These are phyloP conservation scores for Nerophis ophidion DNA, from an alignment of 2,113 vertebrate genomes.

Conservation along the genomic window DNA sequence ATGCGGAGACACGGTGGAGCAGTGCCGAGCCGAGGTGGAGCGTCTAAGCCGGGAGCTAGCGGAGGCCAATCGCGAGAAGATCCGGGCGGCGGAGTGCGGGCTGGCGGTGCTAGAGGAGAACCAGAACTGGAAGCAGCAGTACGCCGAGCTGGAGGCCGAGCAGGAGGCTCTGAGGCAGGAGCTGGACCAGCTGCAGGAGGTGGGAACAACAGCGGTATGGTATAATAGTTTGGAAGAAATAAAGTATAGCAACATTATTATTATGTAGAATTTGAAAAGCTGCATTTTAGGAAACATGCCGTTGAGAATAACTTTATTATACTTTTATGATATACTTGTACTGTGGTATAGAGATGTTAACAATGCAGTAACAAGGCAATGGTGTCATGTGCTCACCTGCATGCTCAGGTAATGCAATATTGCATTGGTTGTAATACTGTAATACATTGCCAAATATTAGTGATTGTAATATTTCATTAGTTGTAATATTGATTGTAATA, in stretches of 20 bases:
- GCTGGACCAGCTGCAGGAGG: slow-evolving; percentile 94
- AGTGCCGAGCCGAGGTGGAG: slow-evolving; percentile 86
- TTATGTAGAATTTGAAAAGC: not conserved
- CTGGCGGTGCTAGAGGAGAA: slow-evolving; percentile 95
- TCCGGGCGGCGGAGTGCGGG: slow-evolving; percentile 94
- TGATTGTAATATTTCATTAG: no score
- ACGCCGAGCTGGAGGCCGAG: slow-evolving; percentile 87
- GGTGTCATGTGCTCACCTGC: no score
- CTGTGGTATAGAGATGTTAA: no score
- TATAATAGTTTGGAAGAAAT: not conserved
- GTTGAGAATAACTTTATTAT: not conserved
- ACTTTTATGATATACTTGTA: not conserved
- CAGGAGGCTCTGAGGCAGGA: slow-evolving; percentile 86
- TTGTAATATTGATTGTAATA: no score
- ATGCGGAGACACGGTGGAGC: slow-evolving; percentile 76
- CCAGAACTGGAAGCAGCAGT: slow-evolving; percentile 91
- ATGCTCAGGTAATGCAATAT: no score
- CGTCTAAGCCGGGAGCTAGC: slow-evolving; percentile 84
- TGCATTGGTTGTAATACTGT: no score
- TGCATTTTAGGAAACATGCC: not conserved
- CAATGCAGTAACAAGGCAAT: no score
- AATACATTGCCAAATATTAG: no score
- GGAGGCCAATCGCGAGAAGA: slow-evolving; percentile 93
- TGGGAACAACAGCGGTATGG: slow-evolving; percentile 51
- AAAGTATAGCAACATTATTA: slow-evolving; percentile 5